Base-by-base conservation (phyloP, 2,888 invertebrate genomes). In the Athalia circularis region DNA sequence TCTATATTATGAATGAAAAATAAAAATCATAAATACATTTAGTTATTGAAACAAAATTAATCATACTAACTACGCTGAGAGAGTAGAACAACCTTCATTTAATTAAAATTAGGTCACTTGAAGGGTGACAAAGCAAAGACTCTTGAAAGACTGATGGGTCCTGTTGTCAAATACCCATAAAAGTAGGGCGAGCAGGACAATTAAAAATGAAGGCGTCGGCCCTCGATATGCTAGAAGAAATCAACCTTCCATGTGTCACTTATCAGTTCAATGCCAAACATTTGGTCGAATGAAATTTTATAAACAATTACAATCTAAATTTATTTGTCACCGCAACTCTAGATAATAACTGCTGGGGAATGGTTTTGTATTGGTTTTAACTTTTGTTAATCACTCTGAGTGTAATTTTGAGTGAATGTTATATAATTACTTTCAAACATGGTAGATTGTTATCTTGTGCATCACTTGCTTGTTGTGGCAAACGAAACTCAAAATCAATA, bases 151-250 rank as follows among this genome's bases (percentile, higher is more conserved):
- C 81, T 80, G 81, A 81, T 79, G 80, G 80, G 77, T 81, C 77
- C 79, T 80, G 81, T 81, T 80, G 81, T 81, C 80, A 80, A 81
- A 80, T 81, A 79, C 68, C 78, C 72, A 74, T 80, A 79, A 81
- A 81, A 80, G 80, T 81, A 80, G 80, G 78, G 75, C 64, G 70
- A 64, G 68, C 78, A 79, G 68, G 79, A 75, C 68, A 76, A 77
- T 72, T 72, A 47, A 47, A 61, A 78, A 72, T 45, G 57, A 47
- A 72, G 59, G 72, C 72, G 72, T 47, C 8, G 9, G 59, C 59
- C 72, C 72, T 72, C 72, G 59, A 72, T 72, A 70, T 70, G 70
- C n/a, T 70, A 72, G 9, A 70, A n/a, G 50, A 11, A 54, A 50
- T 68, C 68, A 52, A 68, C 54, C 54, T 68, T 68, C 68, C 68